phyloP scores from a whole-genome alignment of 2,888 invertebrate species.

The Rhingia campestris region DNA sequence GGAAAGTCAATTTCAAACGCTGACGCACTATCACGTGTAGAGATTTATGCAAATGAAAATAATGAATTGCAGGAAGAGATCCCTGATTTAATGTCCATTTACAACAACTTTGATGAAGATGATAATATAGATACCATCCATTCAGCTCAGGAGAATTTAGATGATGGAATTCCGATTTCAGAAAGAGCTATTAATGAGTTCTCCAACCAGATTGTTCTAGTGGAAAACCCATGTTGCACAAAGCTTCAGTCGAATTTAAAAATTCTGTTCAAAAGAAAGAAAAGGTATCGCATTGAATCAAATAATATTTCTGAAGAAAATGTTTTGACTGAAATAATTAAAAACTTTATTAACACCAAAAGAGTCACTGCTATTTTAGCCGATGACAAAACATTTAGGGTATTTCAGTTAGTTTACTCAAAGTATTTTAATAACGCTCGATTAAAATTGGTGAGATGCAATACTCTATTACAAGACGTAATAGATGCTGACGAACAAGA shows the following conservation, averaged over 20 bases:
- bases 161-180: constrained; percentile 37
- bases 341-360: constrained; percentile 1
- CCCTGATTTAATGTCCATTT: constrained; percentile 1
- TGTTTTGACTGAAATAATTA: background rate
- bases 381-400: constrained; percentile 14
- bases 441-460: constrained; percentile 19
- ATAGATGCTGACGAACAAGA: constrained; percentile 23
- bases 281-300: constrained; percentile 8
- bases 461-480: constrained; percentile 7
- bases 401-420: constrained; percentile 3
- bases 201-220: constrained; percentile 13
- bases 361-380: constrained; percentile 17
- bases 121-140: constrained; percentile 11
- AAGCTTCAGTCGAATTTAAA: background rate
- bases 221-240: background rate
- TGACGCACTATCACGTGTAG: constrained; percentile 61
- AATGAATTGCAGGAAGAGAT: background rate
- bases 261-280: constrained; percentile 24
- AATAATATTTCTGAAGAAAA: constrained; percentile 2
- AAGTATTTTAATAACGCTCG: constrained; percentile 22
- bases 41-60: background rate
- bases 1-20: constrained; percentile 70
- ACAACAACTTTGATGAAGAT: constrained; percentile 11
- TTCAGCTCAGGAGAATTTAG: constrained; percentile 23
- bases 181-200: constrained; percentile 36